Conservation (phyloP, 2,797 vertebrate species). For the Eidolon dupreanum region DNA sequence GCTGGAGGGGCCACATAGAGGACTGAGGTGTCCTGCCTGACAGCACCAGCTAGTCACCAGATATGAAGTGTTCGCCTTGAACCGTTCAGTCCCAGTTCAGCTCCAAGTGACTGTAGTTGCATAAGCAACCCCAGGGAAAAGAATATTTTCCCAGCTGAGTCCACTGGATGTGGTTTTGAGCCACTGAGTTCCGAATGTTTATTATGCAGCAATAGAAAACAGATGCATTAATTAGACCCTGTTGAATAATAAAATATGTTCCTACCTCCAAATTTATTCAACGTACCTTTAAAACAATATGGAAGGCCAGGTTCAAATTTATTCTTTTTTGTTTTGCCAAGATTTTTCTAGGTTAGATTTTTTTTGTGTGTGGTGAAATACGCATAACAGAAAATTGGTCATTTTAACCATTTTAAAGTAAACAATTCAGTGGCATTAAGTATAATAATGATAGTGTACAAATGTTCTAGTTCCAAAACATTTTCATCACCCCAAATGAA, state of each 20-base stretch:
- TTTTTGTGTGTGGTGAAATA: neutral
- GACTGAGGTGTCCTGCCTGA: neutral
- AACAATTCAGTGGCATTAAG: neutral
- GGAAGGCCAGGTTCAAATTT: neutral
- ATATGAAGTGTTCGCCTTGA: neutral
- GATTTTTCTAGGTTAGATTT: neutral
- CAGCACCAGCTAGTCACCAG: neutral
- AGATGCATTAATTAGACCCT: neutral
- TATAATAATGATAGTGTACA: too few relatives aligned
- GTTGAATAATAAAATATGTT: neutral
- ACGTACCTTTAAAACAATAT: neutral
- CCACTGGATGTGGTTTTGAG: neutral
- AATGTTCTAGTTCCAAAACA: neutral
- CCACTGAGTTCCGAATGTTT: neutral
- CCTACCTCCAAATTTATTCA: neutral
- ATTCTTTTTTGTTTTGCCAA: neutral
- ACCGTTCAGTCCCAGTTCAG: neutral
- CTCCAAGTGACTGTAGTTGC: neutral
- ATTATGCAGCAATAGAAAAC: neutral
- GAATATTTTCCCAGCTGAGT: neutral
- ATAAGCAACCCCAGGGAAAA: neutral
- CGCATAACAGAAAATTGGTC: neutral
- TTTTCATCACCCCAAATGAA: neutral
- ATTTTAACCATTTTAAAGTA: neutral
- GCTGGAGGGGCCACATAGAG: neutral